A percentile compares a stretch with the other conserved stretches of the same genome.
Evolutionary conservation across 2,113 vertebrate genomes (phyloP).

Genomic region (Tachuris rubrigastra): DNA sequence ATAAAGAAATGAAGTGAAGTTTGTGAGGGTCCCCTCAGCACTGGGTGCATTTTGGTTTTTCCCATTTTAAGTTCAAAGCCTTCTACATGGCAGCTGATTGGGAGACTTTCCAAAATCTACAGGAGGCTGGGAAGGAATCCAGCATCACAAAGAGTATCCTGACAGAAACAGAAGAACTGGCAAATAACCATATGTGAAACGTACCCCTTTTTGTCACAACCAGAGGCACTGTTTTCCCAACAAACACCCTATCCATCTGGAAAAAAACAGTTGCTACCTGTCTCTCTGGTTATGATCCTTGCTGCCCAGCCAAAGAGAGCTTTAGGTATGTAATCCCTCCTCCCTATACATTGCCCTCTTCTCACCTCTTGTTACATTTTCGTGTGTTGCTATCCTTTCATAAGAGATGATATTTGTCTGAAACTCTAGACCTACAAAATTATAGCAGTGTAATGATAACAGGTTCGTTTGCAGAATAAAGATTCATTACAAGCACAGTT

Average conservation of each 20-base stretch:
- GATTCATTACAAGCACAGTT: rapidly evolving
- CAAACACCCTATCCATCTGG: constrained; percentile 2
- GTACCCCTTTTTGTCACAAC: constrained; percentile 28
- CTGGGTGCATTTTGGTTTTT: background rate
- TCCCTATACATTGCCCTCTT: background rate
- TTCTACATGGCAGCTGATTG: constrained; percentile 50
- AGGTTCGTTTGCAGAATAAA: background rate
- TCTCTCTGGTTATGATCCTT: background rate
- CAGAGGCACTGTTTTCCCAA: constrained; percentile 49
- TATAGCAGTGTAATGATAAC: background rate
- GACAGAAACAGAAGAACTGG: constrained; percentile 35
- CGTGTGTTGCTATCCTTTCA: background rate
- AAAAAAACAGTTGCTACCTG: background rate
- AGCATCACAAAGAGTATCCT: constrained; percentile 36
- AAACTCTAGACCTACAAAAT: background rate
- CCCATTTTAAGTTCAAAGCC: constrained; percentile 47
- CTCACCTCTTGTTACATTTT: background rate
- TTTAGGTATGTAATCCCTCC: background rate
- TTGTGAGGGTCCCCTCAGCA: background rate
- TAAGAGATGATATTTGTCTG: background rate
- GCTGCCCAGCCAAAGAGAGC: background rate
- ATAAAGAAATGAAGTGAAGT: background rate
- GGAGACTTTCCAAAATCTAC: constrained; percentile 59
- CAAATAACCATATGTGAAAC: constrained; percentile 14
- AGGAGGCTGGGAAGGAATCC: constrained; percentile 62